Conservation (phyloP, 2,113 vertebrate species). For the Mus pahari region DNA sequence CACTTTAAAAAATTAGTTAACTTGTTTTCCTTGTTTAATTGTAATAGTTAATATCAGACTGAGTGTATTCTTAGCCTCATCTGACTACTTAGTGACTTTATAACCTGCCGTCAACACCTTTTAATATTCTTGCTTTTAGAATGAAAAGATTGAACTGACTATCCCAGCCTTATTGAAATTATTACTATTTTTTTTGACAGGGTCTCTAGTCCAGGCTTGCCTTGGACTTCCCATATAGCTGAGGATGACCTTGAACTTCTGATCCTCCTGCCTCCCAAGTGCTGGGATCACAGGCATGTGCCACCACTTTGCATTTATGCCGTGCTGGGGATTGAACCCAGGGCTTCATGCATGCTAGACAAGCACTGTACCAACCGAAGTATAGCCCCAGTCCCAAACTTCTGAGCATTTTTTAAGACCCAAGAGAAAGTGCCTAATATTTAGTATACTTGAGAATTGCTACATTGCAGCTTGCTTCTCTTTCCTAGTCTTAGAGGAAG, state of each 20-base stretch:
- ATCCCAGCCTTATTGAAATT: background rate
- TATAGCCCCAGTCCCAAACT: background rate
- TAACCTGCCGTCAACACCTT: background rate
- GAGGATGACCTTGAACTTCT: slow-evolving; percentile 21
- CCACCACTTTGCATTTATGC: slow-evolving; percentile 7
- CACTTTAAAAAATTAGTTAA: background rate
- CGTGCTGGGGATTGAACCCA: background rate
- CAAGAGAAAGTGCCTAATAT: background rate
- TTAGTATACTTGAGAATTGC: background rate
- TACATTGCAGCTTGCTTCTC: background rate
- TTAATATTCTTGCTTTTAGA: slow-evolving; percentile 33
- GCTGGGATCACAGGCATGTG: slow-evolving; percentile 8
- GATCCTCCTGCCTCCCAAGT: slow-evolving; percentile 25
- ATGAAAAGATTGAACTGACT: slow-evolving; percentile 41
- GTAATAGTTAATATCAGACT: slow-evolving; percentile 13
- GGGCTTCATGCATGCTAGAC: slow-evolving; percentile 1
- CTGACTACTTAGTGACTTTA: background rate
- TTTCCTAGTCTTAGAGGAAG: background rate
- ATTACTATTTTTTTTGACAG: slow-evolving; percentile 54
- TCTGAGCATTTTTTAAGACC: background rate
- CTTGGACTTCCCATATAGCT: slow-evolving; percentile 7
- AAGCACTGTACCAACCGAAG: background rate
- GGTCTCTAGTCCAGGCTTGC: slow-evolving; percentile 4
- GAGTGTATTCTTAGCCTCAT: background rate
- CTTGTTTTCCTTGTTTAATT: slow-evolving; percentile 11